Base-by-base conservation (phyloP, 2,113 vertebrate genomes). In the Triplophysa rosa region DNA sequence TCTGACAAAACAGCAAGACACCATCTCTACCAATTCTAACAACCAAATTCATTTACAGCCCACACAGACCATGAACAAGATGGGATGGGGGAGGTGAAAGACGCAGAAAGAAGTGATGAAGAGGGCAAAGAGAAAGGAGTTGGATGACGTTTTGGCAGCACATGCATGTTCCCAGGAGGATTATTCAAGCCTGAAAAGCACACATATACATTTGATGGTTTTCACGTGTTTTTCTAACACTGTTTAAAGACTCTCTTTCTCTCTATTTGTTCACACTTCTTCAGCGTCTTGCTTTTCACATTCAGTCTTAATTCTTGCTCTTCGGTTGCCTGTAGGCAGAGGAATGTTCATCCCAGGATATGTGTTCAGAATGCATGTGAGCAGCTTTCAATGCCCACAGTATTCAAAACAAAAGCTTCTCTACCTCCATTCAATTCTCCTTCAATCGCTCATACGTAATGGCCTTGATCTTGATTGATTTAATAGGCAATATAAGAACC, bases 121-220 rank as follows among this genome's bases (percentile, higher is more conserved):
- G 66, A 78, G 47, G 21, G 21, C 23, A 45, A n/a, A 69, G 77
- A 70, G 82, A 82, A 90, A 87, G 82, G 82, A 86, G 77, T 84
- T 92, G 87, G 89, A 90, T 89, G 87, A 83, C 84, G 86, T 87
- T 91, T 92, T 93, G 92, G 90, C 90, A 92, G 86, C 81, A 49
- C 82, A 69, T n/a, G 77, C 19, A 24, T 89, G 87, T 92, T 93
- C 93, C 92, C 92, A 93, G 89, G 91, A 89, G 89, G 92, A 92
- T 93, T 92, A 93, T 86, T 90, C 82, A 90, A 90, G 87, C 64
- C 71, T 83, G 56, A 85, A 6, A 37, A 78, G 7, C 7, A 71
- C 70, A 68, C 67, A 78, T 13, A 71, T 64, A 67, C 54, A 19
- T 59, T 56, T 19, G 12, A n/a, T 59, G 52, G 71, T 45, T 81